phyloP scores from a whole-genome alignment of 2,797 vertebrate genomes.

The Diplodus sargus region DNA sequence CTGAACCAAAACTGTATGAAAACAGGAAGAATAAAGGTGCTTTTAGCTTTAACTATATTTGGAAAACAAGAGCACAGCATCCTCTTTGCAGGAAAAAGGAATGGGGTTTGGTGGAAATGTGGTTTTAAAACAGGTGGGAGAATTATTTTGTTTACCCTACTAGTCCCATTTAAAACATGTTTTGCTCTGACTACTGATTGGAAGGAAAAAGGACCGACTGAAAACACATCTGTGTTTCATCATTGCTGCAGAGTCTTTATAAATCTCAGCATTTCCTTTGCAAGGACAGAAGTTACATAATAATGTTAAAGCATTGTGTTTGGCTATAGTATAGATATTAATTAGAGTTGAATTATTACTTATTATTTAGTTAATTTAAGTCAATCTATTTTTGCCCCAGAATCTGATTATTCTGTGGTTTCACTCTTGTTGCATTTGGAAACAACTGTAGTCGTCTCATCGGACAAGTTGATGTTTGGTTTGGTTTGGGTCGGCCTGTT shows the following conservation, averaged over 20 bases:
- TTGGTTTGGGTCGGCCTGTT: slow-evolving; percentile 43
- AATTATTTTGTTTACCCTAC: not conserved
- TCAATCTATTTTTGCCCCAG: not conserved
- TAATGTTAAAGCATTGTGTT: not conserved
- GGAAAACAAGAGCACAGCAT: too few relatives aligned
- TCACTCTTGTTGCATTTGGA: not conserved
- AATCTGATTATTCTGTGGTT: not conserved
- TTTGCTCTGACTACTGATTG: not conserved
- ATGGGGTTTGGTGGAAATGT: not conserved
- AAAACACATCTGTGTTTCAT: not conserved
- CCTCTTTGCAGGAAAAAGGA: not conserved
- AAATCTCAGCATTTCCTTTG: not conserved
- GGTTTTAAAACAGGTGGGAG: not conserved
- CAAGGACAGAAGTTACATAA: not conserved
- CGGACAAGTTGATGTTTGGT: not conserved
- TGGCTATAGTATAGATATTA: not conserved
- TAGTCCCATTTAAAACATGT: not conserved
- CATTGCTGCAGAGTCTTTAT: not conserved
- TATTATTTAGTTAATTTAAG: too few relatives aligned
- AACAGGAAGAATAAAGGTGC: not conserved
- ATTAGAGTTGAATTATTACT: too few relatives aligned
- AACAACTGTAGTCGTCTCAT: not conserved
- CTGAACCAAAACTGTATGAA: not conserved
- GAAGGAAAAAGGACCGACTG: not conserved
- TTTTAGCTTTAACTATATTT: not conserved